Percentiles rank a stretch among this genome's conserved stretches.
Conservation (phyloP, 2,888 invertebrate species). For the Drosophila anomelani region DNA sequence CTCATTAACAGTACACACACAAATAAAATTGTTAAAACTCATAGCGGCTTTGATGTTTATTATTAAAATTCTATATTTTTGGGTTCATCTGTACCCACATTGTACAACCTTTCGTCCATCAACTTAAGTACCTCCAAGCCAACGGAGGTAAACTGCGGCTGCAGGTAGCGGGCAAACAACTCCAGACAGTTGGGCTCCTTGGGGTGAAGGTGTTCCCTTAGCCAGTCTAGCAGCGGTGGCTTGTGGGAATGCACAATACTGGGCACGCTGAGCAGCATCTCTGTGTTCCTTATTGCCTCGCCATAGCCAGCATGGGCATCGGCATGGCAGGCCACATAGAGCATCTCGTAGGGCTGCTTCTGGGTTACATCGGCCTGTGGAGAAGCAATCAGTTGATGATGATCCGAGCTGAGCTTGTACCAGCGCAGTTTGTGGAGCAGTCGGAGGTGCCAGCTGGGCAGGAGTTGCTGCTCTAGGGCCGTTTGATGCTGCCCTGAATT, state of each 20-base stretch:
- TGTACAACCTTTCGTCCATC: constrained; percentile 87
- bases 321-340: constrained; percentile 87
- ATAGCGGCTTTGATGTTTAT: not conserved
- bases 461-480: constrained; percentile 89
- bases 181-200: constrained; percentile 89
- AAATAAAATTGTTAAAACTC: constrained; percentile 70
- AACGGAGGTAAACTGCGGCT: constrained; percentile 93
- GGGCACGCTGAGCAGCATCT: constrained; percentile 92
- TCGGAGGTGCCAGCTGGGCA: constrained; percentile 91
- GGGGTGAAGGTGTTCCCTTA: constrained; percentile 84
- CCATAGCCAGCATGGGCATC: constrained; percentile 52
- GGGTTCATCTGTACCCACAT: constrained; percentile 1
- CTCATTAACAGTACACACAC: constrained; percentile 79
- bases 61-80: not conserved
- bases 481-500: constrained; percentile 90
- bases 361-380: constrained; percentile 84
- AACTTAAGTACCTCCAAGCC: constrained; percentile 95
- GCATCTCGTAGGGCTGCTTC: constrained; percentile 95
- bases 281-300: constrained; percentile 84
- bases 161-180: constrained; percentile 95
- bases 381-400: constrained; percentile 88
- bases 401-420: constrained; percentile 88
- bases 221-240: constrained; percentile 91
- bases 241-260: constrained; percentile 98
- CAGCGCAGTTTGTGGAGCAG: constrained; percentile 93